A percentile compares a stretch with the other conserved stretches of the same genome.
Evolutionary conservation across 2,888 invertebrate genomes (phyloP).

Genomic region (Rhamnusium bicolor): DNA sequence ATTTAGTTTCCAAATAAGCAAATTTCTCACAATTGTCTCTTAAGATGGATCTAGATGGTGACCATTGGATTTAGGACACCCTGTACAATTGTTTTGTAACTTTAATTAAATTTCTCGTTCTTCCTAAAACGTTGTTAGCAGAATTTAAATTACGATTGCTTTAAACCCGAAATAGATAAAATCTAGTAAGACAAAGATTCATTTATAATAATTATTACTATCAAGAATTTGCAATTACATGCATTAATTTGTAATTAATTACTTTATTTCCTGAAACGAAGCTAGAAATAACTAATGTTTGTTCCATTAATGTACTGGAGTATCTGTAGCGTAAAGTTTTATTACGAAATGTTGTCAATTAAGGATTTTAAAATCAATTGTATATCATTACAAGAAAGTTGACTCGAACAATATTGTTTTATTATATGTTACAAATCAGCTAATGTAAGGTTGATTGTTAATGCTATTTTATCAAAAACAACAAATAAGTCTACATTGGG

Average conservation of each 20-base stretch:
- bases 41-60: no score
- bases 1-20: no score
- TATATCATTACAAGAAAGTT: neutral
- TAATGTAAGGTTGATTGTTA: neutral
- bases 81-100: no score
- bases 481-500: neutral
- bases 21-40: no score
- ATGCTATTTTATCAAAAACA: neutral
- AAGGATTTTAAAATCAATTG: constrained; percentile 18
- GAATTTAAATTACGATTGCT: neutral
- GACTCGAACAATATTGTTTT: constrained; percentile 1
- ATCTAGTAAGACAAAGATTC: neutral
- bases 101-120: no score
- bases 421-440: neutral
- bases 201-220: neutral
- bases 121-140: no score
- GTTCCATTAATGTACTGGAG: neutral
- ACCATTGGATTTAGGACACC: no score
- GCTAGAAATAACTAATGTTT: neutral
- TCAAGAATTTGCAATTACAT: constrained; percentile 2
- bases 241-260: constrained; percentile 6
- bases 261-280: constrained; percentile 1
- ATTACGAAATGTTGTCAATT: constrained; percentile 5
- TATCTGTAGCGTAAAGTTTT: constrained; percentile 6
- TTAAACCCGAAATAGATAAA: neutral